A percentile compares a stretch with the other conserved stretches of the same genome.
Evolutionary conservation across 2,797 vertebrate genomes (phyloP).

Genomic region (Onychomys torridus): DNA sequence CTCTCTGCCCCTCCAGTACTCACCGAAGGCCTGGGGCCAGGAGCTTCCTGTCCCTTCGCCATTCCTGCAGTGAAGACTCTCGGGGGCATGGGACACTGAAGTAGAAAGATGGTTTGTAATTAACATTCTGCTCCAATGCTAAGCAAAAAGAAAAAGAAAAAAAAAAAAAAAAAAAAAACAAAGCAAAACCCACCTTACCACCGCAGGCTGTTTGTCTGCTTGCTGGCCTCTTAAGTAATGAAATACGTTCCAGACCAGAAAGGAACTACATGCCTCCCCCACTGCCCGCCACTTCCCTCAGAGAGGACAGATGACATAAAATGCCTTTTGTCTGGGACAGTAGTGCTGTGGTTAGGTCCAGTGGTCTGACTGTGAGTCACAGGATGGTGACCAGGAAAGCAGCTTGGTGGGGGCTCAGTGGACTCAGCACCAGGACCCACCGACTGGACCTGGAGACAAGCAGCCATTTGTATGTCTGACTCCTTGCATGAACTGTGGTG

Average conservation of each 20-base stretch:
- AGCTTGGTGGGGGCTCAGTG: not conserved
- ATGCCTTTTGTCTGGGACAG: not conserved
- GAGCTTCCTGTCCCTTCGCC: not conserved
- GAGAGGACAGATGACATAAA: not conserved
- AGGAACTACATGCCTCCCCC: not conserved
- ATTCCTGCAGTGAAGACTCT: not conserved
- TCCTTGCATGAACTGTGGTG: not conserved
- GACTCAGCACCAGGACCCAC: not conserved
- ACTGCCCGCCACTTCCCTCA: not conserved
- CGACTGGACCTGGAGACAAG: not conserved
- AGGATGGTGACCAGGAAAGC: not conserved
- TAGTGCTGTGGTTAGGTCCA: not conserved
- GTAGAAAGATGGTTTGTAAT: not conserved
- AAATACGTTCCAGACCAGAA: not conserved
- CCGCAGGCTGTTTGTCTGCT: not conserved
- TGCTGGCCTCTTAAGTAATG: not conserved
- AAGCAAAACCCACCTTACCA: not conserved
- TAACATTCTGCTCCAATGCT: not conserved
- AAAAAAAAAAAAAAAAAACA: too few relatives aligned
- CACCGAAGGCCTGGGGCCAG: not conserved
- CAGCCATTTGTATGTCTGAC: not conserved
- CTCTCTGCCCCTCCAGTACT: not conserved
- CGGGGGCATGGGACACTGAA: not conserved
- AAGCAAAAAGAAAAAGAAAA: not conserved
- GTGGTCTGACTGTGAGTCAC: not conserved